Evolutionary conservation across 2,113 vertebrate species (phyloP).

Genomic region (Halichoerus grypus): DNA sequence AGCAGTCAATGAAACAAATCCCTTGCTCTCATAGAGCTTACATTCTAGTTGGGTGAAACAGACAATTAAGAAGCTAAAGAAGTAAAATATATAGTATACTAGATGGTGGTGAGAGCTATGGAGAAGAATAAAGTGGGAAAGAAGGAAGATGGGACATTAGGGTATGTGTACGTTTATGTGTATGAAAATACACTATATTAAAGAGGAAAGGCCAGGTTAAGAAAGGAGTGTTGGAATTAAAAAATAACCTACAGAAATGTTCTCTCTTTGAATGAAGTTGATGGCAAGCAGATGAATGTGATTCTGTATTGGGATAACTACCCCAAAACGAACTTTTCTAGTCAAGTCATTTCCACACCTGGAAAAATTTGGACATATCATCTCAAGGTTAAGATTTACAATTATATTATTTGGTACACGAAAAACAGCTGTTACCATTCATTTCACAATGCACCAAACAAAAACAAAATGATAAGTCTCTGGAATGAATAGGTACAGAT

Average conservation of each 20-base stretch:
- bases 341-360: constrained; percentile 42
- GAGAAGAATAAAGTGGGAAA: background rate
- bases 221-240: background rate
- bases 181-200: background rate
- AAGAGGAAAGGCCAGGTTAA: background rate
- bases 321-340: background rate
- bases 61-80: background rate
- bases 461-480: constrained; percentile 54
- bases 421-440: constrained; percentile 66
- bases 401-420: constrained; percentile 2
- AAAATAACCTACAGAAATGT: background rate
- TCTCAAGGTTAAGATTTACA: constrained; percentile 52
- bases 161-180: background rate
- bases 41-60: background rate
- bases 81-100: background rate
- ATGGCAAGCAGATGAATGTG: background rate
- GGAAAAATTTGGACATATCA: background rate
- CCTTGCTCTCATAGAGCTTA: background rate
- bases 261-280: background rate
- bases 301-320: background rate
- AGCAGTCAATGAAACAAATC: background rate
- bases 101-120: background rate
- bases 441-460: constrained; percentile 25
- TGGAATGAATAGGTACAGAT: background rate
- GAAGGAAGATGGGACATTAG: background rate